Percentiles rank a stretch among this genome's conserved stretches.
These are phyloP conservation scores for Struthidea cinerea DNA, from an alignment of 2,113 vertebrate species.

Conservation along the genomic window DNA sequence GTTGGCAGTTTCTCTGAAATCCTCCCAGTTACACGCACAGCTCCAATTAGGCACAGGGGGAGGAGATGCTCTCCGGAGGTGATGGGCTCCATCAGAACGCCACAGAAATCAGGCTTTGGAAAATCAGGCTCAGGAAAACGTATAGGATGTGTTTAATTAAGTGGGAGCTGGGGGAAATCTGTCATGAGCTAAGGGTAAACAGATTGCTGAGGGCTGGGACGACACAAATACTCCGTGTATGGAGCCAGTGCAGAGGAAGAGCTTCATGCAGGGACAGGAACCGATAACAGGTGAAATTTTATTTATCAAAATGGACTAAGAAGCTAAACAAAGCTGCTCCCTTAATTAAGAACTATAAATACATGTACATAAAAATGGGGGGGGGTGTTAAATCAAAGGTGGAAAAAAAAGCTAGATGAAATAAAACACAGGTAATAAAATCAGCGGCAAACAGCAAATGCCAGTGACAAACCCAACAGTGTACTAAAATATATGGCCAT, in stretches of 20 bases:
- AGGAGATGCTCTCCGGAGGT: neutral
- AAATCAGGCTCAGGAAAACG: neutral
- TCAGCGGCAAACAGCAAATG: neutral
- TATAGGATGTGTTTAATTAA: conserved; percentile 44
- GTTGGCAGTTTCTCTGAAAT: conserved; percentile 39
- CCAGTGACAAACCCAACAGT: neutral
- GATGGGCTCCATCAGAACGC: conserved; percentile 45
- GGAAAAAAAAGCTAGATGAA: neutral
- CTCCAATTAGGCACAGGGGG: conserved; percentile 41
- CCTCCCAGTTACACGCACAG: neutral
- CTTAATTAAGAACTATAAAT: neutral
- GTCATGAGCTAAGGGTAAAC: conserved; percentile 25
- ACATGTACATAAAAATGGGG: neutral
- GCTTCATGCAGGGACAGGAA: neutral
- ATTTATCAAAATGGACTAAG: neutral
- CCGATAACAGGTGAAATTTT: neutral
- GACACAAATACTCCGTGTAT: neutral
- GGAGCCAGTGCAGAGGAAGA: neutral
- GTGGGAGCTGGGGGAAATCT: conserved; percentile 13
- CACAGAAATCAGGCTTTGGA: conserved; percentile 7
- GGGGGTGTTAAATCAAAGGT: neutral
- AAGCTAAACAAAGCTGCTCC: neutral
- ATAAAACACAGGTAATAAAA: neutral
- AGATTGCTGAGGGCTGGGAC: neutral
- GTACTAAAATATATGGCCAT: neutral